phyloP scores from a whole-genome alignment of 30 jellyfish, hydroid and myxozoan genomes.

The Aurelia sp. region DNA sequence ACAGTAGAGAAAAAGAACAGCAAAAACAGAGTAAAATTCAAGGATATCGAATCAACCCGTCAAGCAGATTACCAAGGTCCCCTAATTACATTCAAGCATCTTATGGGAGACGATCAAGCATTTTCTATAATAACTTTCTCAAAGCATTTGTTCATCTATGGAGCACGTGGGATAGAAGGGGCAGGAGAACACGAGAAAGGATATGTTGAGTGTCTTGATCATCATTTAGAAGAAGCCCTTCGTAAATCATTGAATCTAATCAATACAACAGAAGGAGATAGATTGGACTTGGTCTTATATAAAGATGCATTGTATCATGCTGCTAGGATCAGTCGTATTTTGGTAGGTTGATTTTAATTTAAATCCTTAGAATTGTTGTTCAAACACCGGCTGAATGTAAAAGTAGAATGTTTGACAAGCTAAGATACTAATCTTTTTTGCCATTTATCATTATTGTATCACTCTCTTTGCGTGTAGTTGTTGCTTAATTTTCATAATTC shows the following conservation, averaged over 20 bases:
- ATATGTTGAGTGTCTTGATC: slow-evolving; percentile 52
- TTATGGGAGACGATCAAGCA: slow-evolving; percentile 23
- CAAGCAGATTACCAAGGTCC: slow-evolving; percentile 42
- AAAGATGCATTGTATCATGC: slow-evolving; percentile 74
- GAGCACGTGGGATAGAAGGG: slow-evolving; percentile 43
- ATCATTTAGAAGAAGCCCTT: slow-evolving; percentile 58
- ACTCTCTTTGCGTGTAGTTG: too few species aligned
- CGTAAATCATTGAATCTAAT: slow-evolving; percentile 26
- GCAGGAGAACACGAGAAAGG: slow-evolving; percentile 72
- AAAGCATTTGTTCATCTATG: slow-evolving; percentile 40
- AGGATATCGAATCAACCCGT: slow-evolving; percentile 35
- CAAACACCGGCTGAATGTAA: too few species aligned
- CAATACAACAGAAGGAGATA: slow-evolving; percentile 29
- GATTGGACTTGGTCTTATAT: slow-evolving; percentile 49
- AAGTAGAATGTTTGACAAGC: too few species aligned
- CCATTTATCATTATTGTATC: too few species aligned
- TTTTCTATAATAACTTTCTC: slow-evolving; percentile 27
- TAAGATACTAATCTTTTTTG: too few species aligned
- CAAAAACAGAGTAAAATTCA: slow-evolving; percentile 54
- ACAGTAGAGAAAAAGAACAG: slow-evolving; percentile 12
- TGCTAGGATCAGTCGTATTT: slow-evolving; percentile 44
- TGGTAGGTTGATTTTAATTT: slow-evolving; percentile 26
- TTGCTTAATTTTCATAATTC: too few species aligned
- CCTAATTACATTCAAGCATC: slow-evolving; percentile 25
- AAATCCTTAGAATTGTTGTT: not conserved